phyloP scores from a whole-genome alignment of 2,888 invertebrate species.

The Ennomos quercinarius region DNA sequence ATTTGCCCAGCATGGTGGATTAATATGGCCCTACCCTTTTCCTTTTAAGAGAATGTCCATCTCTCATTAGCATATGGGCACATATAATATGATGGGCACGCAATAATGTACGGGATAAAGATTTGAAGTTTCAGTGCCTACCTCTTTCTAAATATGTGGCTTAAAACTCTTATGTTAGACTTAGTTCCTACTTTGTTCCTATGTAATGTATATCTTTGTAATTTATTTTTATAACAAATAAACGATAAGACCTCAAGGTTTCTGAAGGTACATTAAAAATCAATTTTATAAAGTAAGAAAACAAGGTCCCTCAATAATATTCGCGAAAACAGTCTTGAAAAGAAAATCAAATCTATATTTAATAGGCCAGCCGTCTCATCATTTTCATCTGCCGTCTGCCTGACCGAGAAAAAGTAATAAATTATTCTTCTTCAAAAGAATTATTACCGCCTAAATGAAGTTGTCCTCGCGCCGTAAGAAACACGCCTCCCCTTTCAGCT shows the following conservation, averaged over 20 bases:
- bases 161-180: too few species aligned
- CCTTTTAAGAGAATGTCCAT: too few species aligned
- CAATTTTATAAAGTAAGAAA: conserved; percentile 11
- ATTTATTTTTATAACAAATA: too few species aligned
- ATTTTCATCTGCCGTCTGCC: conserved; percentile 38
- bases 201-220: too few species aligned
- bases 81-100: too few species aligned
- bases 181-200: too few species aligned
- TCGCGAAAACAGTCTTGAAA: conserved; percentile 32
- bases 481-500: conserved; percentile 60
- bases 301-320: conserved; percentile 21
- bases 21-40: too few species aligned
- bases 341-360: conserved; percentile 42
- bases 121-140: too few species aligned
- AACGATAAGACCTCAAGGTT: conserved; percentile 8
- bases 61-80: too few species aligned
- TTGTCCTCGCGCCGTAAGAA: conserved; percentile 56
- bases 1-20: too few species aligned
- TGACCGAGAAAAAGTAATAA: conserved; percentile 45
- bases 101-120: too few species aligned
- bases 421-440: conserved; percentile 45
- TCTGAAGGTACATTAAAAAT: conserved; percentile 9
- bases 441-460: conserved; percentile 61
- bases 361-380: conserved; percentile 38
- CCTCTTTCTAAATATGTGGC: too few species aligned